Percentiles rank a stretch among this genome's conserved stretches.
Evolutionary conservation across 1,140 invertebrate species (phyloP).

Genomic region (Pseudomyrmex pallidus): DNA sequence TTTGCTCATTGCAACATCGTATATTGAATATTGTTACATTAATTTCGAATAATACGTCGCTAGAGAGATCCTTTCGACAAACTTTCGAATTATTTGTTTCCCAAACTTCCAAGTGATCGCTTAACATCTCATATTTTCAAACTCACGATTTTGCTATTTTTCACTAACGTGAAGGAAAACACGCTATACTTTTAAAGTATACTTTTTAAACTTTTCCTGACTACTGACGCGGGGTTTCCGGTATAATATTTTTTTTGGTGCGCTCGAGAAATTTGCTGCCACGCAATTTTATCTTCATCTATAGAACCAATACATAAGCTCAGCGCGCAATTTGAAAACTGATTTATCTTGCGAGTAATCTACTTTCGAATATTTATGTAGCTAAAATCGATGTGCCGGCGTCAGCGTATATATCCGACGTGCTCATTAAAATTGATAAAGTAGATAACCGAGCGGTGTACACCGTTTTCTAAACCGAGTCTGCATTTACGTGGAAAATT

Average conservation of each 20-base stretch:
- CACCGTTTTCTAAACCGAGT: neutral
- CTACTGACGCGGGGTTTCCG: neutral
- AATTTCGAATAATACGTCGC: neutral
- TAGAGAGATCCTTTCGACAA: neutral
- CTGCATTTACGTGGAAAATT: constrained; percentile 26
- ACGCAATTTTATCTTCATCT: neutral
- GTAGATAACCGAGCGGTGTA: neutral
- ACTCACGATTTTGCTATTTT: constrained; percentile 39
- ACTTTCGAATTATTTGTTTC: neutral
- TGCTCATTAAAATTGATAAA: constrained; percentile 29
- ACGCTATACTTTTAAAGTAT: neutral
- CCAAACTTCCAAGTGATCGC: constrained; percentile 25
- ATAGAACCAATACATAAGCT: neutral
- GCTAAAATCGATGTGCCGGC: constrained; percentile 30
- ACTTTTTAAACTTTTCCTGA: constrained; percentile 8
- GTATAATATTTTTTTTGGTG: constrained; percentile 6
- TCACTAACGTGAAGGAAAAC: constrained; percentile 5
- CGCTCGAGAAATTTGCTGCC: neutral
- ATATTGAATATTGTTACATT: neutral
- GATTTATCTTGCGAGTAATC: constrained; percentile 11
- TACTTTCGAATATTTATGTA: neutral
- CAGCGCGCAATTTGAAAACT: neutral
- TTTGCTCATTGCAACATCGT: neutral
- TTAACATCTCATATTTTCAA: constrained; percentile 15
- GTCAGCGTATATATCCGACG: neutral